A percentile compares a stretch with the other conserved stretches of the same genome.
Conservation (phyloP, 2,888 invertebrate genomes). For the Polydesmus complanatus region DNA sequence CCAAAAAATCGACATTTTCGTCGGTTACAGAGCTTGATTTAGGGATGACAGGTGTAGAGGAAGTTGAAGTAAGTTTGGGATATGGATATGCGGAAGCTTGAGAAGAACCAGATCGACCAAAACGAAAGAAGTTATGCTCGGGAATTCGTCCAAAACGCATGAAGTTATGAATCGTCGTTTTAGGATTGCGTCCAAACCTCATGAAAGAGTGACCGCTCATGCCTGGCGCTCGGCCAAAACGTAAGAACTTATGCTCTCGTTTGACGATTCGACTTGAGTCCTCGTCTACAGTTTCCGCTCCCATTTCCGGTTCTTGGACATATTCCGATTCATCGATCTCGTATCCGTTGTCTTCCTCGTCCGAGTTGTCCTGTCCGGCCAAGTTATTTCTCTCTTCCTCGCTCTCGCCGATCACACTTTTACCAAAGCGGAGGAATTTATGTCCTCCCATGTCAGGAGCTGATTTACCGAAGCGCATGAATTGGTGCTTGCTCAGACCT, state of each 20-base stretch:
- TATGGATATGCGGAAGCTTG: not conserved
- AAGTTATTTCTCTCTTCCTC: no score
- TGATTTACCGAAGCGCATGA: not conserved
- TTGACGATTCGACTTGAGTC: not conserved
- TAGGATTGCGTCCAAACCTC: constrained; percentile 3
- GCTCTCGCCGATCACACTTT: not conserved
- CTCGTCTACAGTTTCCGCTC: not conserved
- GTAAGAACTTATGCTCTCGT: constrained; percentile 7
- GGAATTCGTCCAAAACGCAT: constrained; percentile 17
- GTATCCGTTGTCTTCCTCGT: not conserved
- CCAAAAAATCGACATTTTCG: not conserved
- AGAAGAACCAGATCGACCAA: constrained; percentile 10
- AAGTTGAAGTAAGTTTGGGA: no score
- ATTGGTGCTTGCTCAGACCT: not conserved
- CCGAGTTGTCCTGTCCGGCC: no score
- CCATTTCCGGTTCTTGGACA: no score
- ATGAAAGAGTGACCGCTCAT: not conserved
- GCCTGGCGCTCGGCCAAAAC: constrained; percentile 4
- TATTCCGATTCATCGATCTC: not conserved
- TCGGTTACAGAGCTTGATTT: not conserved
- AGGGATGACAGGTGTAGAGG: not conserved
- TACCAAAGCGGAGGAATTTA: constrained; percentile 2
- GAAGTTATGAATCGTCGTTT: constrained; percentile 12
- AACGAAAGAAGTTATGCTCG: constrained; percentile 13
- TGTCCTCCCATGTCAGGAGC: not conserved